Base-by-base conservation (phyloP, 2,888 invertebrate species). In the Steromphala cineraria region DNA sequence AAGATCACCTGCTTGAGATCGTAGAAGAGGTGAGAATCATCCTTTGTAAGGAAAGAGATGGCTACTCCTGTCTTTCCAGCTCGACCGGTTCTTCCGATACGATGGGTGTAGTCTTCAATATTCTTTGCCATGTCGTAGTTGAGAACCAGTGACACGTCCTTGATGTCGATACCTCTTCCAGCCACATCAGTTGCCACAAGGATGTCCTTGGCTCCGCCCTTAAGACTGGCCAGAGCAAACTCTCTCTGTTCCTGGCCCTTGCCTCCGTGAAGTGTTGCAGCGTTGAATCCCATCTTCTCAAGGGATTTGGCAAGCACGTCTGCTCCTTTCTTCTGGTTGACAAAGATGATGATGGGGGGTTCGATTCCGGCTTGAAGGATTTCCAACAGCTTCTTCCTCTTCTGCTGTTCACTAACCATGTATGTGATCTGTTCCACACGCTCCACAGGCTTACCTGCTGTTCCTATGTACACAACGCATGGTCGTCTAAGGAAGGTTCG, bases 51-150 rank as follows among this genome's bases (percentile, higher is more conserved):
- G 94, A 99, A 99, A 17, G 98, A 97, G 85, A 99, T 96, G 21
- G 99, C 99, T 88, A 97, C 96, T 94, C 99, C 99, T 89, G 96
- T 96, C 94, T 99, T 99, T 75, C 99, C 99, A 0, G 99, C 99
- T 94, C 99, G 97, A 90, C 99, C 99, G 0, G 99, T 99, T 95
- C 99, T 96, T 93, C 99, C 99, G 92, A 99, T 99, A 95, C 99
- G 97, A 96, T 94, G 94, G 19, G 94, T 94, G 91, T 95, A 94
- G 88, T 94, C 94, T 95, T 99, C 99, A 91, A 99, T 99, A 21
- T 96, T 96, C 94, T 99, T 99, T 0, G 99, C 99, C 99, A 99
- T 99, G 93, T 99, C 99, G 91, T 99, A 99, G 94, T 99, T 99
- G 90, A 99, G 98, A 84, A 99, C 99, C 94, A 99, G 95, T 8